These are phyloP conservation scores for Chlorodrepanis virens DNA, from an alignment of 2,113 vertebrate genomes.

Conservation along the genomic window DNA sequence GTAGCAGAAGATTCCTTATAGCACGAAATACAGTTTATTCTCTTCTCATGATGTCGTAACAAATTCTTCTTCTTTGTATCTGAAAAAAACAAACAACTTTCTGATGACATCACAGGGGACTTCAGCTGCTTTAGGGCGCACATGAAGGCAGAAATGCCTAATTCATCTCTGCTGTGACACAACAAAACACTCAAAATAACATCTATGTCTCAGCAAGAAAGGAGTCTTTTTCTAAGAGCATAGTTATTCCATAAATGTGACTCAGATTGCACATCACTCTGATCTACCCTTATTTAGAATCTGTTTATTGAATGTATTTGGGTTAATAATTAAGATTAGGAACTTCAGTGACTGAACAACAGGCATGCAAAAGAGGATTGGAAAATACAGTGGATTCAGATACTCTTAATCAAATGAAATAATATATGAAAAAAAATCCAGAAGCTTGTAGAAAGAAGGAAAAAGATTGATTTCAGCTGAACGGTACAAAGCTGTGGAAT, in stretches of 20 bases:
- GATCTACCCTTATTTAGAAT: conserved; percentile 70
- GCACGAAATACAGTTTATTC: conserved; percentile 38
- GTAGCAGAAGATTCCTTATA: conserved; percentile 51
- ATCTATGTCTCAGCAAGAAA: conserved; percentile 44
- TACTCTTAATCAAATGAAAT: conserved; percentile 25
- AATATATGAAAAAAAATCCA: conserved; percentile 5
- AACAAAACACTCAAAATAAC: conserved; percentile 67
- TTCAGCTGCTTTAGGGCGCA: conserved; percentile 57
- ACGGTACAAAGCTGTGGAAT: conserved; percentile 46
- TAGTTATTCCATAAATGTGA: conserved; percentile 69
- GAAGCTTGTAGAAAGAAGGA: conserved; percentile 28
- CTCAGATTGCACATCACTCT: conserved; percentile 64
- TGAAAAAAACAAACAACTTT: conserved; percentile 43
- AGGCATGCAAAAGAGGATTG: conserved; percentile 40
- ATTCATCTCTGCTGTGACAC: conserved; percentile 61
- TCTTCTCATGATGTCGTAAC: conserved; percentile 61
- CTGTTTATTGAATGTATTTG: conserved; percentile 69
- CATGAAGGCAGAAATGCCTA: conserved; percentile 55
- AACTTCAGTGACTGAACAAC: conserved; percentile 66
- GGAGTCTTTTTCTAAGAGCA: conserved; percentile 64
- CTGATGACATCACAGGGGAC: conserved; percentile 67
- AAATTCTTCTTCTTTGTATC: conserved; percentile 42
- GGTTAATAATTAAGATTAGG: conserved; percentile 70
- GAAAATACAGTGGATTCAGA: conserved; percentile 47
- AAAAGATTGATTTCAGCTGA: conserved; percentile 30